A percentile compares a stretch with the other conserved stretches of the same genome.
phyloP scores from a whole-genome alignment of 2,797 vertebrate genomes.

The Tenualosa thibaudeaui region DNA sequence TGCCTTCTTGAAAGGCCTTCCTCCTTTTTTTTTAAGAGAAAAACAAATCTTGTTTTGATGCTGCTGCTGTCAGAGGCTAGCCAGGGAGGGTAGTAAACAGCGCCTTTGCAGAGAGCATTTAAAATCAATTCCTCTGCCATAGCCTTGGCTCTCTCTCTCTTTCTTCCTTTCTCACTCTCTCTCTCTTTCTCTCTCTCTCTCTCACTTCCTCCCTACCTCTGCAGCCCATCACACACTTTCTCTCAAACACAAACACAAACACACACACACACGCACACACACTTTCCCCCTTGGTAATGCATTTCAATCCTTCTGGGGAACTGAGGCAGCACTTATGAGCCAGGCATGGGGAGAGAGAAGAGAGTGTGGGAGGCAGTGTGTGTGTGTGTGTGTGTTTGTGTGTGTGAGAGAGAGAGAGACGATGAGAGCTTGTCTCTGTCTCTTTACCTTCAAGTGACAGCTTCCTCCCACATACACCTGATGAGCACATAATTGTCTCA shows the following conservation, averaged over 20 bases:
- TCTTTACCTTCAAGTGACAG: constrained; percentile 67
- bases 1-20: constrained; percentile 44
- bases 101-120: constrained; percentile 73
- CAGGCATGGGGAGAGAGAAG: constrained; percentile 43
- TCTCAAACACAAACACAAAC: constrained; percentile 26
- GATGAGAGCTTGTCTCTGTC: constrained; percentile 5
- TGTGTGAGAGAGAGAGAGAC: not conserved
- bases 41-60: constrained; percentile 71
- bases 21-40: constrained; percentile 43
- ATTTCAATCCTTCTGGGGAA: constrained; percentile 65
- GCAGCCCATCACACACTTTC: not conserved
- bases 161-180: not conserved
- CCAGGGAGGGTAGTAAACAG: constrained; percentile 71
- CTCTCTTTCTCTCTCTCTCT: not conserved
- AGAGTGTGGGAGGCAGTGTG: not conserved
- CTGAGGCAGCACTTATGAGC: constrained; percentile 71
- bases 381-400: not conserved
- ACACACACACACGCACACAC: constrained; percentile 48
- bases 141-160: constrained; percentile 44
- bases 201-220: constrained; percentile 38
- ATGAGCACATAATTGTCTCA: constrained; percentile 75
- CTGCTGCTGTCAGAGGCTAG: constrained; percentile 65
- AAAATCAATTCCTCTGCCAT: constrained; percentile 77
- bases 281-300: constrained; percentile 63
- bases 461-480: constrained; percentile 48